Evolutionary conservation across 2,113 vertebrate species (phyloP).

Genomic region (Fregata magnificens): DNA sequence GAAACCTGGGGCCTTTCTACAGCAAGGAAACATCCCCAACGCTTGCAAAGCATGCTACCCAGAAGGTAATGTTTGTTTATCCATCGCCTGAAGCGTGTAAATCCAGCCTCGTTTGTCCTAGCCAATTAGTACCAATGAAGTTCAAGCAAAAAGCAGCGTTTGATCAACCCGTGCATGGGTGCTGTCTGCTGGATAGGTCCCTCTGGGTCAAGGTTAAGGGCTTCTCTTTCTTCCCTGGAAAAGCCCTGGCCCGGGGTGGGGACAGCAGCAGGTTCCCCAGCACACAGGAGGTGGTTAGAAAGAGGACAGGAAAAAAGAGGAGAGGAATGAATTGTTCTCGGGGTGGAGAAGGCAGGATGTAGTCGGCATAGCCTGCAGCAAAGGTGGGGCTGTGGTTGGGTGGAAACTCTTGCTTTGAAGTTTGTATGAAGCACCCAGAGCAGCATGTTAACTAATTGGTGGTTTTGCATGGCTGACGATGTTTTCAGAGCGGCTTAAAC

Average conservation of each 20-base stretch:
- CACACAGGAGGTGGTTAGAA: fast-evolving
- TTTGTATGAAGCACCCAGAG: not conserved
- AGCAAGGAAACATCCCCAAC: fast-evolving
- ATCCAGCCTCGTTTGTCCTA: not conserved
- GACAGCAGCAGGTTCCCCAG: not conserved
- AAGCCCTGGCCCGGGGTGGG: not conserved
- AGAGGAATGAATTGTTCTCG: not conserved
- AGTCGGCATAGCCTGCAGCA: not conserved
- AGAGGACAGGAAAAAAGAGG: not conserved
- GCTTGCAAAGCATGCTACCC: not conserved
- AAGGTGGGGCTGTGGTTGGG: not conserved
- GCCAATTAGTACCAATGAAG: not conserved
- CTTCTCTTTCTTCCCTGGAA: not conserved
- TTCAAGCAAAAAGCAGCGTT: not conserved
- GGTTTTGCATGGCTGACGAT: not conserved
- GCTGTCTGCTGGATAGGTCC: not conserved
- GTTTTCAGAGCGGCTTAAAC: not conserved
- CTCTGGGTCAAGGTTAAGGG: not conserved
- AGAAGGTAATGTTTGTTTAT: not conserved
- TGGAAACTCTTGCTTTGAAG: not conserved
- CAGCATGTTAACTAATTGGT: not conserved
- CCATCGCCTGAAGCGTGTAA: not conserved
- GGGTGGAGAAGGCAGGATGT: not conserved
- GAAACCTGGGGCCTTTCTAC: not conserved
- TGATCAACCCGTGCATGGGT: not conserved